Conservation (phyloP, 2,797 vertebrate genomes). For the Neoniphon sammara region DNA sequence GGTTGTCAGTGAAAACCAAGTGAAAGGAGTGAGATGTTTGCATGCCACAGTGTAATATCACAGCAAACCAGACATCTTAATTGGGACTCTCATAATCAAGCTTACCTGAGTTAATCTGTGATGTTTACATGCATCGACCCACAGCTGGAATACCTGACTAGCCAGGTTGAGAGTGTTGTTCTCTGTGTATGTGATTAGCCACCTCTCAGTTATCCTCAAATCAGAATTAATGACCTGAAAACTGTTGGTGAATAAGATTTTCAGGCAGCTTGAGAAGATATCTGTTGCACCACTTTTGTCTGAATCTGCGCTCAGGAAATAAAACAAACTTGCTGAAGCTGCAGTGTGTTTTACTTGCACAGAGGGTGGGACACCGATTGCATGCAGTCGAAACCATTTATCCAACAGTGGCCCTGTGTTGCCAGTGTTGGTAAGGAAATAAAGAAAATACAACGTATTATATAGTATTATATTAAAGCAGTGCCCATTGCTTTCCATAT, state of each 20-base stretch:
- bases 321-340: conserved; percentile 8
- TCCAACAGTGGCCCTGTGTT: conserved; percentile 20
- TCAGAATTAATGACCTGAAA: conserved; percentile 2
- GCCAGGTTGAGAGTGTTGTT: too few species aligned
- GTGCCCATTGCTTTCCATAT: conserved; percentile 54
- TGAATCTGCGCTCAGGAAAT: conserved; percentile 1
- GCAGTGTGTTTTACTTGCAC: conserved; percentile 22
- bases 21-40: too few species aligned
- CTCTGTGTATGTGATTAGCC: too few species aligned
- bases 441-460: conserved; percentile 48
- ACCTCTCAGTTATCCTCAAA: neutral
- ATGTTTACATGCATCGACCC: too few species aligned
- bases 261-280: conserved; percentile 29
- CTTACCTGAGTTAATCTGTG: too few species aligned
- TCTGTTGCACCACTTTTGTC: conserved; percentile 40
- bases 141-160: too few species aligned
- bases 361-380: conserved; percentile 13
- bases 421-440: conserved; percentile 30
- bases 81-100: too few species aligned
- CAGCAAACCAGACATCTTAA: too few species aligned
- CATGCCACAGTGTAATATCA: too few species aligned
- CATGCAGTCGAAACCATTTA: conserved; percentile 16
- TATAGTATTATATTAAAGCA: conserved; percentile 30
- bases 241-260: conserved; percentile 17
- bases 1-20: too few species aligned